Evolutionary conservation across 2,888 invertebrate species (phyloP), one percentile per base, ranked within the genome.

Genomic region (Caenorhabditis sulstoni): DNA sequence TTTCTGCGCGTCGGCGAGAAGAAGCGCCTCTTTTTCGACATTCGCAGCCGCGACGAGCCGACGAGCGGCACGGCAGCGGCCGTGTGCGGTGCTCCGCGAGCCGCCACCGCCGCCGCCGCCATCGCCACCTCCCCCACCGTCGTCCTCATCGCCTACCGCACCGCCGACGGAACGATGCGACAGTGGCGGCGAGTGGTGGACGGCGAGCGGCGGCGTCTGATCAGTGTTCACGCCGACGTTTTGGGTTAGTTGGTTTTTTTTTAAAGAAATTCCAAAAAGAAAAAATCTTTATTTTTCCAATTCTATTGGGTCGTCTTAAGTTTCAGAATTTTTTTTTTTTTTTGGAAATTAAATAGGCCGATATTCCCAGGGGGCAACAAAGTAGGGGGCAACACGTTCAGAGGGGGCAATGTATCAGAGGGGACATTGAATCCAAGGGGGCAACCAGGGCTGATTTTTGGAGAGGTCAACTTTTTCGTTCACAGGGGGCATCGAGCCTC

Each of bases 121-220:
- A 75, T 87, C 52, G 84, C 75, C 37, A n/a, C n/a, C n/a, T n/a
- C n/a, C n/a, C n/a, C n/a, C 12, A 76, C 83, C 1, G 74, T 74
- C 0, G 23, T 87, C 29, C 71, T 87, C 14, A 75, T 87, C 52
- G 84, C 75, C 37, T 87, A 87, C 49, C 79, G 80, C 9, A 81
- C 78, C 16, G 29, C 55, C 5, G 66, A 50, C n/a, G 83, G 86
- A n/a, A 49, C 79, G 1, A 81, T 78, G 66, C 52, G 84, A 29
- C 81, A 84, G 55, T 84, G 84, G 84, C 55, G 86, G 41, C 64
- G 71, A 23, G 78, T 82, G 11, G 68, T 82, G 2, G 75, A 74
- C 55, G 66, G 76, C 16, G 55, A 64, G 44, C 22, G 81, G n/a
- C 41, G 59, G 35, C 44, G 74, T 5, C 45, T 84, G 11, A 20